Base-by-base conservation (phyloP, 2,113 vertebrate species). In the Centropus bengalensis region DNA sequence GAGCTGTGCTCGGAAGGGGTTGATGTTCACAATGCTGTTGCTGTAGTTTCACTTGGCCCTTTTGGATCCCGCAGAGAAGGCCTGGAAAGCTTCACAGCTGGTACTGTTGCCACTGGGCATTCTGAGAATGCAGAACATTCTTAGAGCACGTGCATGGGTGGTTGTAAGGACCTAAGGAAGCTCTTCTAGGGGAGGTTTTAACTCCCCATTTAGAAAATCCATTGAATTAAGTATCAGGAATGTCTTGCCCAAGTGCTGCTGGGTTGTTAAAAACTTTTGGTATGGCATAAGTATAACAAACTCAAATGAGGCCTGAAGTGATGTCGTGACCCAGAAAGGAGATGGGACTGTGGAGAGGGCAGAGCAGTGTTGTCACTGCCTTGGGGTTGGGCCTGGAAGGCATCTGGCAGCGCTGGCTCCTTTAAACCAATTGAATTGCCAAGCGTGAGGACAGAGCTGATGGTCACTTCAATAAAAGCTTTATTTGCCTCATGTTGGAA, bases 1-100 rank as follows among this genome's bases (percentile, higher is more conserved):
- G 47, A 88, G 15, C 73, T 84, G 28, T 19, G 2, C 24, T 88
- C 28, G 42, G 38, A 63, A 90, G 24, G 13, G 2, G 17, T 64
- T 47, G 12, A 32, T 66, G 58, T 81, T 68, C 18, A 6, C 2
- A 59, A n/a, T 28, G 14, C 27, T 60, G 19, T 51, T 51, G 23
- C 28, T 78, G 73, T 71, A 67, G 58, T 73, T 90, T 69, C 51
- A 62, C 30, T 74, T 91, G 66, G 40, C 33, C 42, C 28, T 55
- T 82, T 32, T 66, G 62, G 62, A 76, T 78, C 44, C 38, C 49
- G 33, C 27, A 66, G 81, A 45, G 75, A 23, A 60, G 27, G n/a
- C 49, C 30, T 89, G 55, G 66, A 87, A 94, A 85, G 47, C 42
- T 58, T 81, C 44, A 36, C 75, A 87, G 79, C 26, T 80, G 47